Evolutionary conservation across 2,797 vertebrate species (phyloP), one percentile per base, ranked within the genome.

Genomic region (Pelodytes ibericus): DNA sequence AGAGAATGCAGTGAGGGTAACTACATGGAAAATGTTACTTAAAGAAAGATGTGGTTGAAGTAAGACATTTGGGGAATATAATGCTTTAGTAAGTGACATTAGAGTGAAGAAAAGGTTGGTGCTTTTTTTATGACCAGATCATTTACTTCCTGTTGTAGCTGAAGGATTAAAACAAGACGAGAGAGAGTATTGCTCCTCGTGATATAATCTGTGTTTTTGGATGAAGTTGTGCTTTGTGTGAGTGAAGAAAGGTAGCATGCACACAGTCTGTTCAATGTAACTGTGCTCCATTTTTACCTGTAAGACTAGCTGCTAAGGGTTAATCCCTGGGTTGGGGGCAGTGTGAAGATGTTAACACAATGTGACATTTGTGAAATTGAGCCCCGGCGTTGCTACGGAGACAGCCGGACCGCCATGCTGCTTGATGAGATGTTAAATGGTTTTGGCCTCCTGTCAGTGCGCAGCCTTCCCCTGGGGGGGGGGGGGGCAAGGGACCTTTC

Each of bases 341-440:
- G 94, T 95, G 94, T 95, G 95, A 96, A 98, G 96, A 97, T 96
- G 98, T 97, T 98, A 99, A 99, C 96, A 92, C 94, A 97, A 97
- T 96, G 94, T 96, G 96, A 98, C 96, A 98, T 96, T 96, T 97
- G 91, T 96, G 95, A 98, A 97, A 98, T 97, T 95, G 98, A 96
- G 95, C 94, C 92, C 94, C 92, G 93, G 56, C 90, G 97, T 98
- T 96, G 92, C 95, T 94, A 93, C 94, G 95, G 95, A 93, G 95
- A 98, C 96, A 87, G 90, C 92, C 92, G 82, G 86, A 91, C 87
- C 92, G 92, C 93, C 95, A 95, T 95, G 94, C 93, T 90, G 93
- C 93, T 93, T 95, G 95, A 98, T 98, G 96, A 97, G 95, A 95
- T 95, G 94, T 93, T 91, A 94, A 95, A 94, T 95, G 93, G 94